Conservation (phyloP, 2,113 vertebrate genomes). For the Ondatra zibethicus region DNA sequence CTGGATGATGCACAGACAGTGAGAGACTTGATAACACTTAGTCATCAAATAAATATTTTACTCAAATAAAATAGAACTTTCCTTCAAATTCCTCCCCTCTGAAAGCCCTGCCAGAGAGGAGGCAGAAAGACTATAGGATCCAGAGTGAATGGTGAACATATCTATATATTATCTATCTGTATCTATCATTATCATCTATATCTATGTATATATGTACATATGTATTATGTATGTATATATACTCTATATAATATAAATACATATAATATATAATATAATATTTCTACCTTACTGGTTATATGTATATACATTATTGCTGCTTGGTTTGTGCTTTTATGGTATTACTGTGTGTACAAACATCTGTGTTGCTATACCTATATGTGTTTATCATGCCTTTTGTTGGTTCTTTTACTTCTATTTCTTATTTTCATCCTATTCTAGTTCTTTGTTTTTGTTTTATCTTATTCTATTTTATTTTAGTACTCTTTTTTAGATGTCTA, state of each 20-base stretch:
- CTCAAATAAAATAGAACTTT: neutral
- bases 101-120: neutral
- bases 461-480: neutral
- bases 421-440: neutral
- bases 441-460: neutral
- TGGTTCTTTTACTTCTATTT: neutral
- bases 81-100: neutral
- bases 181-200: too few relatives aligned
- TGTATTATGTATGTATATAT: too few relatives aligned
- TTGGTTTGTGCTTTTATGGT: neutral
- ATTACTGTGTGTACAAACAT: neutral
- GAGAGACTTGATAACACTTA: neutral
- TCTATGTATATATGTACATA: too few relatives aligned
- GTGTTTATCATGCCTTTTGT: neutral
- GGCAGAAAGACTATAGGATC: neutral
- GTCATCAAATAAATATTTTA: neutral
- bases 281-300: too few relatives aligned
- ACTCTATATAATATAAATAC: too few relatives aligned
- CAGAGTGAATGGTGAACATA: neutral
- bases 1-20: neutral
- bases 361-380: neutral
- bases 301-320: neutral
- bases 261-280: too few relatives aligned
- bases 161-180: too few relatives aligned
- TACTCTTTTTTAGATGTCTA: neutral